Conservation (phyloP, 2,797 vertebrate genomes). For the Champsocephalus gunnari region DNA sequence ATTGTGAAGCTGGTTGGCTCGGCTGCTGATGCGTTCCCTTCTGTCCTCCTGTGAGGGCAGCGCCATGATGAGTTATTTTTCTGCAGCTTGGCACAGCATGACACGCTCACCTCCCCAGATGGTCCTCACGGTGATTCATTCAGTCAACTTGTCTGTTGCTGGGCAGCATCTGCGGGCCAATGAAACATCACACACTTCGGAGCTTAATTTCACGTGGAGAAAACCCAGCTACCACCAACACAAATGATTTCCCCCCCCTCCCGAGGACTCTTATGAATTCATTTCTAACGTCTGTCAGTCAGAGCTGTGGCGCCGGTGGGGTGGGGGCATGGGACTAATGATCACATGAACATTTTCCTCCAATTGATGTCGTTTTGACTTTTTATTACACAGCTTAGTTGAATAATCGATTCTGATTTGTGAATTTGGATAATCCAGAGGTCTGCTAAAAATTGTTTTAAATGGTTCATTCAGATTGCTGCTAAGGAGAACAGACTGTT, state of each 20-base stretch:
- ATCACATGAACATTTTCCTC: conserved; percentile 10
- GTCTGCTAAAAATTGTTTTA: no score
- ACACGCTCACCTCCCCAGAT: conserved; percentile 77
- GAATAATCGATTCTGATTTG: no score
- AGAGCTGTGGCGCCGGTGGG: conserved; percentile 35
- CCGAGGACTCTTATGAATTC: conserved; percentile 48
- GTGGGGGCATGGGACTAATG: conserved; percentile 16
- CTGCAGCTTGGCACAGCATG: conserved; percentile 74
- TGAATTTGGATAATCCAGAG: no score
- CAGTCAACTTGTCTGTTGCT: conserved; percentile 78
- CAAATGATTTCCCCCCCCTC: conserved; percentile 9
- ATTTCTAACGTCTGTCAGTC: conserved; percentile 44
- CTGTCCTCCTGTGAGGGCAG: conserved; percentile 63
- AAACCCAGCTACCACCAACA: conserved; percentile 57
- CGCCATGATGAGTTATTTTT: conserved; percentile 73
- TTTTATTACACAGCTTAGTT: background rate
- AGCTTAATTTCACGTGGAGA: conserved; percentile 49
- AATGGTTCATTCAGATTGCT: no score
- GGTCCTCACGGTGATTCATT: conserved; percentile 80
- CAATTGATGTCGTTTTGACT: conserved; percentile 16
- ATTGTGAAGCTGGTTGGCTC: conserved; percentile 40
- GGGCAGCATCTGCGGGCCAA: conserved; percentile 70
- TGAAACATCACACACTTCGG: conserved; percentile 65
- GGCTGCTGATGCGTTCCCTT: conserved; percentile 44
- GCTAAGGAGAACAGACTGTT: no score